Evolutionary conservation across 2,888 invertebrate species (phyloP).

Genomic region (Antheraea yamamai): DNA sequence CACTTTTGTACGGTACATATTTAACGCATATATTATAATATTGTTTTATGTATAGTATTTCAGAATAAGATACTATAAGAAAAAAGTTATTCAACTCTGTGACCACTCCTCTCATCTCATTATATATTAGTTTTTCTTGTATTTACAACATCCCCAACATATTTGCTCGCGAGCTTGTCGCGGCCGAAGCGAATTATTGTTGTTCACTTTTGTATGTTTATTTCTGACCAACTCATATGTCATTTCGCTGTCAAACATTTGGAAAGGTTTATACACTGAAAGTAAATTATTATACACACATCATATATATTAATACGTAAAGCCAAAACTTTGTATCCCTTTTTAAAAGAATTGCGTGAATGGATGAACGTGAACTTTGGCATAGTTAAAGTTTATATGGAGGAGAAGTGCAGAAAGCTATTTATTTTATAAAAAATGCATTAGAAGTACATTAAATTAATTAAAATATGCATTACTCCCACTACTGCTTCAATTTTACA

Average conservation of each 20-base stretch:
- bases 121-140: constrained; percentile 56
- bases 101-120: constrained; percentile 47
- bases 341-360: no score
- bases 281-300: not conserved
- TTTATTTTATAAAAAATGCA: no score
- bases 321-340: no score
- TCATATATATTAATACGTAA: no score
- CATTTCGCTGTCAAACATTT: constrained; percentile 1
- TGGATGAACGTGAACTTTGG: no score
- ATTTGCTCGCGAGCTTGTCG: constrained; percentile 32
- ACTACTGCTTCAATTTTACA: no score
- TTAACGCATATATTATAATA: no score
- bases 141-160: constrained; percentile 46
- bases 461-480: no score
- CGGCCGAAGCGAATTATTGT: constrained; percentile 25
- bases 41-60: not conserved
- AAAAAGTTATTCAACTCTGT: constrained; percentile 32
- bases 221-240: constrained; percentile 7
- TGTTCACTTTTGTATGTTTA: constrained; percentile 3
- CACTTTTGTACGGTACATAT: no score
- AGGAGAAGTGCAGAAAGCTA: no score
- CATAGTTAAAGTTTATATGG: no score
- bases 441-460: no score
- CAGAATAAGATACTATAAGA: not conserved
- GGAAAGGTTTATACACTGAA: not conserved